These are phyloP conservation scores for Dendrolimus pini DNA, from an alignment of 2,888 invertebrate genomes.

Conservation along the genomic window DNA sequence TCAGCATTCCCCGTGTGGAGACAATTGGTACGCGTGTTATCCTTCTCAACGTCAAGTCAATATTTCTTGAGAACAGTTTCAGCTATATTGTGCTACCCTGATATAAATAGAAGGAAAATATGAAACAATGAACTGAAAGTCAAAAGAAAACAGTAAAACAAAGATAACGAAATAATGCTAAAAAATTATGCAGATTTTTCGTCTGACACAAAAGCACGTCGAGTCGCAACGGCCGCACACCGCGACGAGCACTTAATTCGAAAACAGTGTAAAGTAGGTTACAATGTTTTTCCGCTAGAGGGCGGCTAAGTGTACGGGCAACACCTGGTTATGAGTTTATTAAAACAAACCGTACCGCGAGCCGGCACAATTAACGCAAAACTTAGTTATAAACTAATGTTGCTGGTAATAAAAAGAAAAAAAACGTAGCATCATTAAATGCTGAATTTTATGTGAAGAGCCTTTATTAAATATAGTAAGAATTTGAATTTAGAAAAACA, in stretches of 20 bases:
- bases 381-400: background rate
- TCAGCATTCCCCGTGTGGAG: too few species aligned
- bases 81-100: background rate
- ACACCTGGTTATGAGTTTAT: background rate
- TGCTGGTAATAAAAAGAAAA: background rate
- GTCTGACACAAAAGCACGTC: background rate
- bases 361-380: background rate
- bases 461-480: too few species aligned
- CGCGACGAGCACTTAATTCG: background rate
- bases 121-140: background rate
- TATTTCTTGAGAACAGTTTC: too few species aligned
- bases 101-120: background rate
- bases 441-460: too few species aligned
- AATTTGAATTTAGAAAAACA: too few species aligned
- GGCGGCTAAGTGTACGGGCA: background rate
- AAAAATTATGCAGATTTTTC: background rate
- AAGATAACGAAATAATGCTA: background rate
- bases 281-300: background rate
- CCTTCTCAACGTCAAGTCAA: too few species aligned
- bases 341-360: background rate
- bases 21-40: too few species aligned
- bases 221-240: background rate
- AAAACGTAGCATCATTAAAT: too few species aligned
- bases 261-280: background rate
- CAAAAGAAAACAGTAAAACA: background rate